Evolutionary conservation across 2,888 invertebrate species (phyloP).

Genomic region (Cephus spinipes): DNA sequence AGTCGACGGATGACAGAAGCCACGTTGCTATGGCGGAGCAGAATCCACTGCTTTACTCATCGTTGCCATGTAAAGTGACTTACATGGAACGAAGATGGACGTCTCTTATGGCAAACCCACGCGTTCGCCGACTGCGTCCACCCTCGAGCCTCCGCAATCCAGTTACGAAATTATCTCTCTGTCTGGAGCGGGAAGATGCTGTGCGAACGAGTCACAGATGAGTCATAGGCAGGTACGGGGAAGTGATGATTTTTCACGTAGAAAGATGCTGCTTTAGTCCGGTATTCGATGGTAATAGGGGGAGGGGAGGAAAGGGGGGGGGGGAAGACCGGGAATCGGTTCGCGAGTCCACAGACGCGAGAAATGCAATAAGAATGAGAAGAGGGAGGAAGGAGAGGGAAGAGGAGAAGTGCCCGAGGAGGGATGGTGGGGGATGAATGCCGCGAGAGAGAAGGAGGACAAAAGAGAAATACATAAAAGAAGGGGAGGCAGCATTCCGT

Average conservation of each 20-base stretch:
- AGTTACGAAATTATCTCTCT: not conserved
- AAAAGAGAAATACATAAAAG: not conserved
- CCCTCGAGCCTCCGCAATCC: not conserved
- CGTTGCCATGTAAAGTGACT: not conserved
- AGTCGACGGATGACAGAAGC: not conserved
- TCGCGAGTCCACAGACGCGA: not conserved
- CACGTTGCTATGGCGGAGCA: not conserved
- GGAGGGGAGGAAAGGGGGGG: accelerated
- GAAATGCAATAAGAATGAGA: not conserved
- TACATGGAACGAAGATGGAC: not conserved
- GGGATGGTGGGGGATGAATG: not conserved
- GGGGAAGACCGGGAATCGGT: not conserved
- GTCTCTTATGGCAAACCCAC: not conserved
- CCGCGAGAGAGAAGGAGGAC: not conserved
- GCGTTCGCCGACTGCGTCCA: not conserved
- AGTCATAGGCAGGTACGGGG: not conserved
- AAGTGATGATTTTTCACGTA: not conserved
- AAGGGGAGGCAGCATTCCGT: not conserved
- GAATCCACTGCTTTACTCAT: not conserved
- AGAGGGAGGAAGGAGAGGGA: not conserved
- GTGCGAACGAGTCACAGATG: not conserved
- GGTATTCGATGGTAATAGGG: not conserved
- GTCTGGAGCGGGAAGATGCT: not conserved
- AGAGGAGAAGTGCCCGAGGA: not conserved
- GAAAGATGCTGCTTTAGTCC: not conserved